Base-by-base conservation (phyloP, 2,888 invertebrate species). In the Hymenopus coronatus region DNA sequence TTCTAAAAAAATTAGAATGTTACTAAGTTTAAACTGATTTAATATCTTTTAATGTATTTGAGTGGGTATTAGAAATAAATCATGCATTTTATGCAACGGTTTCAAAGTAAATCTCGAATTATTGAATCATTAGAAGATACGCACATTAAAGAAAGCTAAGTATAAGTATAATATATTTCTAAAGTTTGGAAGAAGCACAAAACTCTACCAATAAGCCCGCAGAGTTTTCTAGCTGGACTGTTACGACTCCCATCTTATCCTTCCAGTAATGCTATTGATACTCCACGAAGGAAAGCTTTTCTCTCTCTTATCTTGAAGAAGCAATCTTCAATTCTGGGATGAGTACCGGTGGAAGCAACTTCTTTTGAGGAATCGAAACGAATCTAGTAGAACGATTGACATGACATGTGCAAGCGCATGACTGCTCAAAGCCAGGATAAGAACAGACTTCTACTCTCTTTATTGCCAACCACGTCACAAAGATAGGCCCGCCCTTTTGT, bases 261-360 rank as follows among this genome's bases (percentile, higher is more conserved):
- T 46, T n/a, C 25, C 40, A 82, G 33, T 87, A 82, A 82, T 87
- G 87, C 82, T 87, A 87, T 87, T 87, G 87, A 82, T 87, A 87
- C 82, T 87, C 87, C 87, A 70, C 20, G 87, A 87, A 87, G 14
- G 27, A 82, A 82, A 86, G 82, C 27, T 27, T 87, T 28, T 82
- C n/a, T 82, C 82, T 87, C 81, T 87, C 87, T 82, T 87, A 87
- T 87, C 87, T 87, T 33, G 33, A 33, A 30, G 81, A 33, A 82
- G 87, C 33, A 40, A 87, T 87, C 87, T 87, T 87, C 87, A 87
- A 82, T 87, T 86, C 40, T 82, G 81, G 40, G 87, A 87, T 9
- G 87, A 70, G 20, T 70, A 70, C 54, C 25, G 40, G 54, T 70
- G 54, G 54, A 70, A 70, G 25, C 15, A 70, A 70, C 20, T 70